Percentiles rank a stretch among this genome's conserved stretches.
Conservation (phyloP, 2,797 vertebrate species). For the Gymnopithys bicolor region DNA sequence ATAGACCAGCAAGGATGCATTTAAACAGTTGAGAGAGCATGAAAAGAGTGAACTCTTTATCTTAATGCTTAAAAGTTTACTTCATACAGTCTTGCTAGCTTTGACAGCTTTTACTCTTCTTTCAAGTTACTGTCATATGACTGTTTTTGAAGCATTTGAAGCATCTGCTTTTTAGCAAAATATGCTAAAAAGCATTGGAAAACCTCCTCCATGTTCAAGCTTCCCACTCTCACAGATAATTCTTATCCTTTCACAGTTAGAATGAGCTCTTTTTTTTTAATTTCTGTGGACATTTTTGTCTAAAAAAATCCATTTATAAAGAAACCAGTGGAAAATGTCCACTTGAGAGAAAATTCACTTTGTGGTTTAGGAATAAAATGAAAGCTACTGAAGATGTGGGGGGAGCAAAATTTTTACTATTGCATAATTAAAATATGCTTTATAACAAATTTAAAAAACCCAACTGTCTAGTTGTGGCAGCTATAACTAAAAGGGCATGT, state of each 20-base stretch:
- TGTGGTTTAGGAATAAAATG: not conserved
- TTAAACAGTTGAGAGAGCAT: not conserved
- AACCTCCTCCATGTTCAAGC: not conserved
- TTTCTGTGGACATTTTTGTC: not conserved
- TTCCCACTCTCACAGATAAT: not conserved
- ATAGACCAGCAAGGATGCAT: not conserved
- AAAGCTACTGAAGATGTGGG: not conserved
- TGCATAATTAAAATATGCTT: not conserved
- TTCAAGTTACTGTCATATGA: not conserved
- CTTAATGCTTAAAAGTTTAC: not conserved
- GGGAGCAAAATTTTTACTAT: not conserved
- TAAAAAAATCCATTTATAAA: not conserved
- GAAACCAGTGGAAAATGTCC: not conserved
- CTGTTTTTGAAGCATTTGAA: not conserved
- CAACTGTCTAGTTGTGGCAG: not conserved
- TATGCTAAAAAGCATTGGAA: not conserved
- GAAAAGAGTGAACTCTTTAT: not conserved
- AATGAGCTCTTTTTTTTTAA: not conserved
- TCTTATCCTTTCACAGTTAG: not conserved
- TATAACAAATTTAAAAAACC: not conserved
- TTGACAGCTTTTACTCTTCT: not conserved
- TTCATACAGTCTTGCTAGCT: not conserved
- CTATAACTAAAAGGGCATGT: not conserved
- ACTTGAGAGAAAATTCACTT: not conserved
- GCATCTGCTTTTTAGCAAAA: constrained; percentile 33